These are phyloP conservation scores for Gastracanthus pulcherrimus DNA, from an alignment of 2,888 invertebrate species.

Conservation along the genomic window DNA sequence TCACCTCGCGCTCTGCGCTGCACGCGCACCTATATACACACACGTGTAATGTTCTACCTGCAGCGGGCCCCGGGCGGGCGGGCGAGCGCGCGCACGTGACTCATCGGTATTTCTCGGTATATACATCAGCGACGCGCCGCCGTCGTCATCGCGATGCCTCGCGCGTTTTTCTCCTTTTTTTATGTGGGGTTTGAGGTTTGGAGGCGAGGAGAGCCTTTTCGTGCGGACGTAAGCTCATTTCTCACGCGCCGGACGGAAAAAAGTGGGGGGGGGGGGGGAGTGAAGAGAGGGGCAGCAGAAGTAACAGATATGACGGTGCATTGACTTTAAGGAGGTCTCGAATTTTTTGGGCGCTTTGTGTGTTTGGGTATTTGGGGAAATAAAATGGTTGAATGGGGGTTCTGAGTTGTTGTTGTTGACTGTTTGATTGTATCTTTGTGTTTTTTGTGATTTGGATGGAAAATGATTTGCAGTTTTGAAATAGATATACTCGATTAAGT, in stretches of 20 bases:
- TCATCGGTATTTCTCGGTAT: conserved; percentile 56
- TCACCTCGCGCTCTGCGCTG: conserved; percentile 58
- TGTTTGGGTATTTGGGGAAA: not conserved
- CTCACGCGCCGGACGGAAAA: conserved; percentile 17
- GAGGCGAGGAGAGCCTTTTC: not conserved
- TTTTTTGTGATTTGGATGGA: no score
- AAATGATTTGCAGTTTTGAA: no score
- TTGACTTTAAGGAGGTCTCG: not conserved
- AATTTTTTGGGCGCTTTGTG: not conserved
- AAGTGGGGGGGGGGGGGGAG: not conserved
- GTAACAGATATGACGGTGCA: not conserved
- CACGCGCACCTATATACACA: not conserved
- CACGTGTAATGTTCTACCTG: not conserved
- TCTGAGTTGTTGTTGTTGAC: not conserved
- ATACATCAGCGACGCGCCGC: not conserved
- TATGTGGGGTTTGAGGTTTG: not conserved
- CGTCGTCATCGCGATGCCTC: conserved; percentile 29
- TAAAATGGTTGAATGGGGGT: not conserved
- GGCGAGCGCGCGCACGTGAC: conserved; percentile 47
- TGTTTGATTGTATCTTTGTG: no score
- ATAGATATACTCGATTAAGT: no score
- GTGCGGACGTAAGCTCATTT: conserved; percentile 15
- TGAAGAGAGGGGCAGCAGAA: not conserved
- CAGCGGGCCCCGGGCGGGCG: no score
- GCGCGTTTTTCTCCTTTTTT: not conserved